Evolutionary conservation across 2,797 vertebrate species (phyloP), one percentile per base, ranked within the genome.

Genomic region (Menidia menidia): DNA sequence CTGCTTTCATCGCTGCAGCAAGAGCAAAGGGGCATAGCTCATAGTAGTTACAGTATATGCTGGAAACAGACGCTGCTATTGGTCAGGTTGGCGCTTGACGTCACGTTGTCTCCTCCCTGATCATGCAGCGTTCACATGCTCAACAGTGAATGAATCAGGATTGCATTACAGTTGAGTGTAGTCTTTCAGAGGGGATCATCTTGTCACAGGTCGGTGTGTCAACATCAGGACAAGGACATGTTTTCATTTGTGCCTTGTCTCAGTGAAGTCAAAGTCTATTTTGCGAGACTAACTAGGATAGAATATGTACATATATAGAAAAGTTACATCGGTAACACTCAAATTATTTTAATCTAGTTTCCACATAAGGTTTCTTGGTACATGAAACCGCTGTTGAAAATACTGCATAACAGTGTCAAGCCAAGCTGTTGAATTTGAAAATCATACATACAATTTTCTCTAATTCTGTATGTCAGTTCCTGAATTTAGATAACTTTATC

Each of bases 101-200:
- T 89, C 80, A 73, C 5, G 0, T 0, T 0, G 0, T 10, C 51
- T 2, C 88, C 88, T 78, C 92, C 90, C 82, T 62, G 78, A 88
- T 88, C 93, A 93, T 71, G 92, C 92, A 76, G 61, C 25, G 86
- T 92, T 92, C 93, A 90, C 94, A 84, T 95, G 94, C 76, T 85
- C 88, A 43, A 0, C 41, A 11, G 2, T 80, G 71, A 84, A 69
- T 68, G 76, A 75, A 78, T 77, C 64, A 59, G 42, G 30, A 35
- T 18, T 19, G 43, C 54, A 1, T 43, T 11, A 15, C 25, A 32
- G 5, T 47, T 3, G 14, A 60, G 15, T 19, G 42, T 53, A 51
- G 53, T 5, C 18, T 14, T 14, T 4, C n/a, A 1, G n/a, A 39
- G 41, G 18, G 25, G 15, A 67, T 33, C 51, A 43, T 44, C 15